Conservation (phyloP, 2,113 vertebrate genomes). For the Genyomyrus donnyi region DNA sequence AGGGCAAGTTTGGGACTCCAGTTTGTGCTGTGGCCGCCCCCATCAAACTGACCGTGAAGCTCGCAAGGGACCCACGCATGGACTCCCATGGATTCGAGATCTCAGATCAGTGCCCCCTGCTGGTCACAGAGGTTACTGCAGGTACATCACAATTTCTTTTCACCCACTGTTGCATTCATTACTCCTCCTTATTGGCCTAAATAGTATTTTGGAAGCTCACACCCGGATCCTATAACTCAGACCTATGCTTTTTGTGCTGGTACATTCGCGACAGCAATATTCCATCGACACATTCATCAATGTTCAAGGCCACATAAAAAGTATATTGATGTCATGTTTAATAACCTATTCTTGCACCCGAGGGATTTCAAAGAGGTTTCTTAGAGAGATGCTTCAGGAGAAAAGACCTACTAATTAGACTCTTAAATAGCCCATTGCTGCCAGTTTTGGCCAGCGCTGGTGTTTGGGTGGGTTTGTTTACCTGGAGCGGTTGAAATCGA, state of each 20-base stretch:
- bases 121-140: conserved; percentile 76
- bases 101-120: conserved; percentile 72
- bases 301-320: neutral
- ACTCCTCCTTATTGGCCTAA: neutral
- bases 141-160: conserved; percentile 56
- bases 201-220: neutral
- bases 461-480: neutral
- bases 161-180: neutral
- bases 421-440: neutral
- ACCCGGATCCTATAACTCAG: neutral
- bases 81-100: conserved; percentile 83
- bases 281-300: neutral
- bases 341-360: neutral
- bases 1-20: conserved; percentile 54
- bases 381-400: neutral
- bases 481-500: neutral
- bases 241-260: neutral
- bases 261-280: neutral
- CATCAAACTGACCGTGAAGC: conserved; percentile 70
- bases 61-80: conserved; percentile 76
- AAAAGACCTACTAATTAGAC: neutral
- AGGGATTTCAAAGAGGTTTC: neutral
- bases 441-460: neutral
- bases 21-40: conserved; percentile 53
- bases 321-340: neutral